Evolutionary conservation across 2,113 vertebrate species (phyloP).

Genomic region (Catharus fuscescens): DNA sequence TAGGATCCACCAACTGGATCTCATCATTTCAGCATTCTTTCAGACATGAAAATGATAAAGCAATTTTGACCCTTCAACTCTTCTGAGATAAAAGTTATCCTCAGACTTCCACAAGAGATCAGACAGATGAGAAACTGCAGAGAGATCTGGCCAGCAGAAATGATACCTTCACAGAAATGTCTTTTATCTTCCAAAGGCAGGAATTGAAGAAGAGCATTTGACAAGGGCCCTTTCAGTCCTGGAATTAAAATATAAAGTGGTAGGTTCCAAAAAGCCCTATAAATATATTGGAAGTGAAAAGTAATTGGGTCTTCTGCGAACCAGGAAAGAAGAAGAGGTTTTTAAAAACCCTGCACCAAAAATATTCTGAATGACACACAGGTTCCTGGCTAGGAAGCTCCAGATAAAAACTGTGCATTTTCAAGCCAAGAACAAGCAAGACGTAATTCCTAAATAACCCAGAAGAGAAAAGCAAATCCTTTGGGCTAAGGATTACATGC

Average conservation of each 20-base stretch:
- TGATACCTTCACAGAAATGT: not conserved
- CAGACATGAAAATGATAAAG: not conserved
- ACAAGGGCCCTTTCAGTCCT: not conserved
- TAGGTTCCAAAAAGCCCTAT: constrained; percentile 20
- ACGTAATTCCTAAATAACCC: not conserved
- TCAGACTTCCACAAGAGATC: not conserved
- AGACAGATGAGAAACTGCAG: not conserved
- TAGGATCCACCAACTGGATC: not conserved
- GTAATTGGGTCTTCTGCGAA: not conserved
- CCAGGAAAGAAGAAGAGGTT: not conserved
- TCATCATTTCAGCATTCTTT: not conserved
- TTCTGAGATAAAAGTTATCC: not conserved
- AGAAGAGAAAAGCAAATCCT: not conserved
- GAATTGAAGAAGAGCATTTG: not conserved
- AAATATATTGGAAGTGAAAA: not conserved
- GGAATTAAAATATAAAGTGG: constrained; percentile 16
- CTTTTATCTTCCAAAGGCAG: not conserved
- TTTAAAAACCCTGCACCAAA: not conserved
- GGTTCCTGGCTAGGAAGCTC: not conserved
- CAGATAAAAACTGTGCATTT: not conserved
- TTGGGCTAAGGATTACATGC: not conserved
- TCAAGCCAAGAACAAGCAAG: not conserved
- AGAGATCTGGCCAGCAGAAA: not conserved
- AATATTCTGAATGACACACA: not conserved
- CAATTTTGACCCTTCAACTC: not conserved